Evolutionary conservation across 2,797 vertebrate genomes (phyloP), one percentile per base, ranked within the genome.

Genomic region (Gymnothorax reevesii): DNA sequence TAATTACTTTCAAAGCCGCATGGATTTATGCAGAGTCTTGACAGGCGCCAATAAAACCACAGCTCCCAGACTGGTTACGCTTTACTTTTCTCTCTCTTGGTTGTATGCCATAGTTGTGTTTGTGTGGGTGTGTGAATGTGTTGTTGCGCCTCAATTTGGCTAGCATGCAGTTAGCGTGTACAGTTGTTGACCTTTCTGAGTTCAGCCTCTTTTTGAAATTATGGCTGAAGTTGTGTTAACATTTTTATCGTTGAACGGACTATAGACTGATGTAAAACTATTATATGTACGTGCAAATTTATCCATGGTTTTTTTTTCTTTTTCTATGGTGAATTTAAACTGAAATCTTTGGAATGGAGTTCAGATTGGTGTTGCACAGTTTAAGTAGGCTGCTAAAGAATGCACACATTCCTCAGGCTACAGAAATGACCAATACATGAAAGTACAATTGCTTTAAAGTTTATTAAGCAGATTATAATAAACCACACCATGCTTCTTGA

Each of bases 1-100:
- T 96, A 96, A 96, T 96, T 95, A 94, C 93, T 95, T 93, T 93
- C 93, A 95, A 94, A 95, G 95, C 92, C 92, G 91, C 84, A 71
- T 83, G 94, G 94, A 95, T 96, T 96, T 96, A 93, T 93, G 89
- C 91, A 88, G 88, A 91, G 91, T 92, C 94, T 90, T 87, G 89
- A 89, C 91, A 94, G 94, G 95, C 94, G 93, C 94, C 95, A 93
- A 90, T 92, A 89, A 90, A 87, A n/a, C 85, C 77, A 52, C 8
- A 0, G 90, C 86, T 86, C 91, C 92, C 91, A 90, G 91, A 88
- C 86, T 83, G 88, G 89, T 91, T 73, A 75, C 83, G 27, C 86
- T 83, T 88, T 66, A 64, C 59, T 57, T 60, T 83, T 71, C 66
- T 71, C n/a, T 71, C 66, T 27, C 25, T 71, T 27, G 22, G 64